Evolutionary conservation across 1,140 invertebrate genomes (phyloP).

Genomic region (Fopius arisanus): DNA sequence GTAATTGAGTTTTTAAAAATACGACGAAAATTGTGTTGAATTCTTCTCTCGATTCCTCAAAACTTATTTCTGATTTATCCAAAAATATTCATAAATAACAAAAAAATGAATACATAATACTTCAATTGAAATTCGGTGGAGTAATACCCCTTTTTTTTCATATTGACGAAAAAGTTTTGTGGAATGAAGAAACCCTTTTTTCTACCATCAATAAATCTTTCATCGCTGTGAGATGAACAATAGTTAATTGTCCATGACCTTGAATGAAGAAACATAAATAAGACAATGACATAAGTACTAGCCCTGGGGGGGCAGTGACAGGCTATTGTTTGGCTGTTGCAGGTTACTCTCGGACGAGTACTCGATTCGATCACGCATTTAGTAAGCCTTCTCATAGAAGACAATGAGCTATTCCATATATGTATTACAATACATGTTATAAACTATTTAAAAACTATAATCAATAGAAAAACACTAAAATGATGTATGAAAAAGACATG

Average conservation of each 20-base stretch:
- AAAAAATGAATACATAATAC: no score
- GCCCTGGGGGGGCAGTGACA: slow-evolving; percentile 57
- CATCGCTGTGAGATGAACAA: background rate
- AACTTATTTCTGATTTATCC: no score
- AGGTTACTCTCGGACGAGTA: slow-evolving; percentile 66
- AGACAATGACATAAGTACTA: slow-evolving; percentile 44
- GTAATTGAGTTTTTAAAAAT: no score
- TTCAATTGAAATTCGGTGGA: no score
- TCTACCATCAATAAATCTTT: no score
- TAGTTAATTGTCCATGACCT: background rate
- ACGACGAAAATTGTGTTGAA: no score
- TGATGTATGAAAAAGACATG: slow-evolving; percentile 25
- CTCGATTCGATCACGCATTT: slow-evolving; percentile 66
- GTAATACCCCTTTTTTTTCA: no score
- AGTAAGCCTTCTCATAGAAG: slow-evolving; percentile 62
- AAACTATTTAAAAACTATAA: slow-evolving; percentile 18
- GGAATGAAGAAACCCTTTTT: no score
- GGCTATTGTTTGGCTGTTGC: slow-evolving; percentile 64
- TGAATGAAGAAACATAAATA: background rate
- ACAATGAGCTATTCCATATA: slow-evolving; percentile 57
- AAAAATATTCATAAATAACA: no score
- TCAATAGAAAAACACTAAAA: slow-evolving; percentile 31
- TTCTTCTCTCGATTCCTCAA: no score
- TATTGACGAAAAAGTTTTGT: no score
- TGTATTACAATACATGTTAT: slow-evolving; percentile 32